phyloP scores from a whole-genome alignment of 2,888 invertebrate species.

The Cephus runcator region DNA sequence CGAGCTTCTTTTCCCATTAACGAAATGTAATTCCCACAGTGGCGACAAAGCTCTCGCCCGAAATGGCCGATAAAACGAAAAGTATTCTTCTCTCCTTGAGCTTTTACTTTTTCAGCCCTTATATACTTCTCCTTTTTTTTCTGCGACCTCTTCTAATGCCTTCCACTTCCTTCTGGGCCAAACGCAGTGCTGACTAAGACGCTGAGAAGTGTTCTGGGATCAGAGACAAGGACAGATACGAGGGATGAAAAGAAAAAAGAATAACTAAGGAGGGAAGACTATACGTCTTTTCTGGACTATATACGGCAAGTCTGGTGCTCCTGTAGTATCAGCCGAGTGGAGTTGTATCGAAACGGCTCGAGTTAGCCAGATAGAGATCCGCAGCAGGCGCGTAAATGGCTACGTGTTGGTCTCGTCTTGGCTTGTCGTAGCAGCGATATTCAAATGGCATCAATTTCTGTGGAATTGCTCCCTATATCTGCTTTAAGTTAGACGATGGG shows the following conservation, averaged over 20 bases:
- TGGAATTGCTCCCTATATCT: conserved; percentile 55
- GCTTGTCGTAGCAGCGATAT: conserved; percentile 50
- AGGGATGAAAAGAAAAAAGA: background rate
- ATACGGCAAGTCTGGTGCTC: background rate
- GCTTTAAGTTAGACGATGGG: conserved; percentile 6
- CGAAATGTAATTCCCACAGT: background rate
- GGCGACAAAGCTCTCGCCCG: background rate
- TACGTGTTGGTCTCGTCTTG: conserved; percentile 41
- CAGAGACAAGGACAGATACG: background rate
- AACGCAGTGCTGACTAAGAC: background rate
- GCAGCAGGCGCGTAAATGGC: conserved; percentile 37
- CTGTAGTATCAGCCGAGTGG: background rate
- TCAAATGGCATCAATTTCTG: conserved; percentile 63
- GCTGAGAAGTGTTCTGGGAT: background rate
- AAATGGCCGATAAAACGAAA: background rate
- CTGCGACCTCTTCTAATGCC: background rate
- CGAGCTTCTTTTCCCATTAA: background rate
- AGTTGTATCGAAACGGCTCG: conserved; percentile 20
- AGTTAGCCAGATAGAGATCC: conserved; percentile 44
- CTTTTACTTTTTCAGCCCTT: background rate
- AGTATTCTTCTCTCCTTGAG: background rate
- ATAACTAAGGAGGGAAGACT: background rate
- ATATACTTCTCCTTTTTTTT: background rate
- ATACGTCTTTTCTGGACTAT: background rate
- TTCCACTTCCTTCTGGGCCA: background rate